These are phyloP conservation scores for Gulo gulo DNA, from an alignment of 2,113 vertebrate genomes.

Conservation along the genomic window DNA sequence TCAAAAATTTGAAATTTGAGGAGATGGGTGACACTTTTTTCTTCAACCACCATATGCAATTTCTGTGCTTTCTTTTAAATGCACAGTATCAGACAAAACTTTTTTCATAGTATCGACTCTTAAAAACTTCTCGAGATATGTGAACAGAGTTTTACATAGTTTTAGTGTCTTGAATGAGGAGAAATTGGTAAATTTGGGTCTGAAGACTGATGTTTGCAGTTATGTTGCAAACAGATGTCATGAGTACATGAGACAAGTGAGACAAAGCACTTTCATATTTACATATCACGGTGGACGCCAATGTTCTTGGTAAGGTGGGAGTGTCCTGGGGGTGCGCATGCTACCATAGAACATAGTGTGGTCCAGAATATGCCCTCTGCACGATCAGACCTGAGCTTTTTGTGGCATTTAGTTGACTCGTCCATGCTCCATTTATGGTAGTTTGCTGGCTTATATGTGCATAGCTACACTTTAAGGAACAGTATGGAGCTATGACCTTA, in stretches of 20 bases:
- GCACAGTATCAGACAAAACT: background rate
- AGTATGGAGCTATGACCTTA: background rate
- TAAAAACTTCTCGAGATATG: background rate
- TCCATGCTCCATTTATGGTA: background rate
- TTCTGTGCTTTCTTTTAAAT: conserved; percentile 29
- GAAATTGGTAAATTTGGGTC: background rate
- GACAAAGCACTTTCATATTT: background rate
- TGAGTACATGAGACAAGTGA: background rate
- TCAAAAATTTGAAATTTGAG: background rate
- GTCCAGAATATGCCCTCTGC: background rate
- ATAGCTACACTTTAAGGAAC: background rate
- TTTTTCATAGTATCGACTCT: background rate
- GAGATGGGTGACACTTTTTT: background rate
- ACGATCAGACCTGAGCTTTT: no score
- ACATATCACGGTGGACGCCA: fast-evolving
- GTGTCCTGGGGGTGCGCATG: fast-evolving
- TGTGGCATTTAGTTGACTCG: background rate
- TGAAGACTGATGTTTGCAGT: background rate
- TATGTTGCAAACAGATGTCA: background rate
- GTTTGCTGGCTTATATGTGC: background rate
- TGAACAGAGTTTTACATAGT: background rate
- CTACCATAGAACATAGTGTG: no score
- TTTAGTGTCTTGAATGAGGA: background rate
- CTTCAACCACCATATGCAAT: background rate
- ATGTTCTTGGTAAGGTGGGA: background rate